Conservation (phyloP, 2,888 invertebrate species). For the Pseudococcus jackbeardsleyi region DNA sequence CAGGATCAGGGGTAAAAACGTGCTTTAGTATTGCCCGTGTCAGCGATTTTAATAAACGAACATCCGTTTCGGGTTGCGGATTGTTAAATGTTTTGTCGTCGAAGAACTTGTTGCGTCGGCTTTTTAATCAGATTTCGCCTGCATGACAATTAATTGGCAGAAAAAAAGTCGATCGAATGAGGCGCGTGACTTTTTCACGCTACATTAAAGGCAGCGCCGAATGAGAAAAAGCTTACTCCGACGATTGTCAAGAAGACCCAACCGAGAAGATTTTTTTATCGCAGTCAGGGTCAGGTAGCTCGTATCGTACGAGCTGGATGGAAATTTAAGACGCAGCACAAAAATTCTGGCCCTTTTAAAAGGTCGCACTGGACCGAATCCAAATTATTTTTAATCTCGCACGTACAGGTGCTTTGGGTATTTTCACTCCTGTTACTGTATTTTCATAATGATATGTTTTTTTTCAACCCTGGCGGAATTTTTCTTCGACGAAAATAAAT, state of each 20-base stretch:
- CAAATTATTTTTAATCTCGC: conserved; percentile 21
- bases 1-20: not conserved
- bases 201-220: not conserved
- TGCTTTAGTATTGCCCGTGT: not conserved
- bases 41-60: conserved; percentile 52
- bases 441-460: not conserved
- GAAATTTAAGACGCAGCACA: not conserved
- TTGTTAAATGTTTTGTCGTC: conserved; percentile 44
- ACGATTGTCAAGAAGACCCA: conserved; percentile 1
- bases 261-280: conserved; percentile 2
- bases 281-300: not conserved
- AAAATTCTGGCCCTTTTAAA: not conserved
- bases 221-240: not conserved
- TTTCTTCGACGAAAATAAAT: not conserved
- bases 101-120: conserved; percentile 50
- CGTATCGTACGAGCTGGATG: not conserved
- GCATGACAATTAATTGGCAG: conserved; percentile 29
- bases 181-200: conserved; percentile 34
- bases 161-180: not conserved
- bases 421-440: not conserved
- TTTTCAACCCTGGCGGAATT: not conserved
- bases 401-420: not conserved
- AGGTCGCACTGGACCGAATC: not conserved
- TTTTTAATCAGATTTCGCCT: conserved; percentile 53
- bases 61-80: not conserved